Base-by-base conservation (phyloP, 2,113 vertebrate genomes). In the Tonatia bakeri region DNA sequence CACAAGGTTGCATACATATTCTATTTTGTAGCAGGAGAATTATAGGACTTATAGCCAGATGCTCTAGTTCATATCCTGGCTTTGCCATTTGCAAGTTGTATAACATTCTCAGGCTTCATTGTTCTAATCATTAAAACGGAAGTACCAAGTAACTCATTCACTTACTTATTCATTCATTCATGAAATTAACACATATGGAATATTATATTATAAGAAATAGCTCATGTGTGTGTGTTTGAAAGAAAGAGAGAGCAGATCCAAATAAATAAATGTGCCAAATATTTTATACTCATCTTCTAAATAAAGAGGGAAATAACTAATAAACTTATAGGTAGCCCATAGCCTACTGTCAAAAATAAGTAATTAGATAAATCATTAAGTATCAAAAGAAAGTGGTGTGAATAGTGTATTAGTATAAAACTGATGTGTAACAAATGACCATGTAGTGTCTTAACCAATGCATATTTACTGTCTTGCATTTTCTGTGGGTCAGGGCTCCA, bases 141-240 rank as follows among this genome's bases (percentile, higher is more conserved):
- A 88, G 1, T n/a, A 45, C 84, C 69, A 94, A 87, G 92, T 94
- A 75, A 54, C 6, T 73, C 31, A 93, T 64, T 85, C 22, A 83
- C 15, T 82, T 61, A 76, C 40, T 64, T 75, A 85, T 70, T 70
- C 75, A 87, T 54, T 82, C 3, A 76, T 87, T 87, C 3, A 43
- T 75, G 26, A 1, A 65, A 38, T 70, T 90, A 69, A 33, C 10
- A 50, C 72, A 52, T 67, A 75, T 47, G 67, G 3, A 83, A 70
- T 56, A 15, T 2, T 64, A 40, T 12, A 36, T 50, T 86, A 77
- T 5, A 90, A 72, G 38, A 73, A 72, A 82, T 76, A 38, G 1
- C 8, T 45, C 0, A 0, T 36, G 31, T 67, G 1, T 31, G 17
- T 28, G 13, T 43, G 24, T 54, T 2, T 38, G 22, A 77, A 8